These are phyloP conservation scores for Trochalopteron elliotii DNA, from an alignment of 2,113 vertebrate species.

Conservation along the genomic window DNA sequence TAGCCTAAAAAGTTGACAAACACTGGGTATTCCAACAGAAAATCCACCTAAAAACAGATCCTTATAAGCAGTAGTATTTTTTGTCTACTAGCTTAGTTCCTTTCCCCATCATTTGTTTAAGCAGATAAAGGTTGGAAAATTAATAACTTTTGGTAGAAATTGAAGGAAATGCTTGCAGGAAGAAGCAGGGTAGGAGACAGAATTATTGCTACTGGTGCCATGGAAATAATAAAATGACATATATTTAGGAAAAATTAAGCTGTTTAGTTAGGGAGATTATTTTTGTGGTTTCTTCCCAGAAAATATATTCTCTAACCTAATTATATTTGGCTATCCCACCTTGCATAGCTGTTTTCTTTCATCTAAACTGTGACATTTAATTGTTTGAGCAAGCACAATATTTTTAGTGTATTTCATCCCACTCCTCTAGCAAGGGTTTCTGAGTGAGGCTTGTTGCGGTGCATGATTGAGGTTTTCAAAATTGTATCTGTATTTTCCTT, in stretches of 20 bases:
- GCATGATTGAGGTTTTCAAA: no score
- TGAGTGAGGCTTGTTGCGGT: no score
- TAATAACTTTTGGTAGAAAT: not conserved
- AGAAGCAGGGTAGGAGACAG: not conserved
- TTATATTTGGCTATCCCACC: not conserved
- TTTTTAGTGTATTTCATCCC: not conserved
- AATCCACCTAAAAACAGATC: not conserved
- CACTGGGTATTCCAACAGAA: not conserved
- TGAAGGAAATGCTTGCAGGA: not conserved
- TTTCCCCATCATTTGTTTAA: not conserved
- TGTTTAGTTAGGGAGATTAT: accelerated
- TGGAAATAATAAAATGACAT: not conserved
- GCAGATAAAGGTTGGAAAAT: no score
- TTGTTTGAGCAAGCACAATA: not conserved
- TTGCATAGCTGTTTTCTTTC: not conserved
- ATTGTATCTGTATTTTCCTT: no score
- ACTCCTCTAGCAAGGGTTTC: not conserved
- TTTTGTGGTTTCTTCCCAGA: not conserved
- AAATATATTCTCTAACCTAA: not conserved
- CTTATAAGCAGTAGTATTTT: not conserved
- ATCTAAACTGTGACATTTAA: not conserved
- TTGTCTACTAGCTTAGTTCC: not conserved
- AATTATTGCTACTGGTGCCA: not conserved
- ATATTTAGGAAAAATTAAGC: not conserved
- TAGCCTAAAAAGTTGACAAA: not conserved